Percentiles rank a stretch among this genome's conserved stretches.
Evolutionary conservation across 2,888 invertebrate genomes (phyloP).

Genomic region (Meghimatium bilineatum): DNA sequence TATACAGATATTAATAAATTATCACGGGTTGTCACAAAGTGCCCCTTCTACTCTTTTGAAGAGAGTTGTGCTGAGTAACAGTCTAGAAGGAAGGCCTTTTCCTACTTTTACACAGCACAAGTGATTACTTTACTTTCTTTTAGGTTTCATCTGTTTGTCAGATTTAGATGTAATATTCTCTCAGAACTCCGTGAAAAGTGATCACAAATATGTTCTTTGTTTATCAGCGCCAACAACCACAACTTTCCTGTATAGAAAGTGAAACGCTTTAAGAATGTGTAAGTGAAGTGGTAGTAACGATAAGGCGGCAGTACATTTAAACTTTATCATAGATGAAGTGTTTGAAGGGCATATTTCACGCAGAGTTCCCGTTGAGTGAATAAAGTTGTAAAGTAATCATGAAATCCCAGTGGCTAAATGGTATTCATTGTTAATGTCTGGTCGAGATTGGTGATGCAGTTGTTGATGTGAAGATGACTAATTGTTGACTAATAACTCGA

Average conservation of each 20-base stretch:
- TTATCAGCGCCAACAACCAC: background rate
- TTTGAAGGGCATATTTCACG: background rate
- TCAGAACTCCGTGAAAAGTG: background rate
- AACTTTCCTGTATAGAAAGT: background rate
- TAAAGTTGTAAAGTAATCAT: slow-evolving; percentile 16
- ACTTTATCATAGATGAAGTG: background rate
- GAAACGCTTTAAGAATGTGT: background rate
- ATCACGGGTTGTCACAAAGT: slow-evolving; percentile 45
- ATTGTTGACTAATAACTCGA: background rate
- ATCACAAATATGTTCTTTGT: slow-evolving; percentile 1
- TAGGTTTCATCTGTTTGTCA: slow-evolving; percentile 5
- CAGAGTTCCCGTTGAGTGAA: background rate
- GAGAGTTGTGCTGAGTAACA: slow-evolving; percentile 1
- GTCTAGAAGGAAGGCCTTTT: background rate
- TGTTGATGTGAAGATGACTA: slow-evolving; percentile 22
- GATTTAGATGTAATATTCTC: background rate
- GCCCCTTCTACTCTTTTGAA: slow-evolving; percentile 44
- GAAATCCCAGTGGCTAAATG: background rate
- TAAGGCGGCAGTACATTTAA: background rate
- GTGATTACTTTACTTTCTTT: background rate
- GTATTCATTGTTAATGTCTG: slow-evolving; percentile 14
- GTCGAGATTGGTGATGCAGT: background rate
- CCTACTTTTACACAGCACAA: background rate
- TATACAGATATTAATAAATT: slow-evolving; percentile 56
- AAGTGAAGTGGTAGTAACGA: background rate